Evolutionary conservation across 1,140 invertebrate genomes (phyloP), one percentile per base, ranked within the genome.

Genomic region (Cherax destructor): DNA sequence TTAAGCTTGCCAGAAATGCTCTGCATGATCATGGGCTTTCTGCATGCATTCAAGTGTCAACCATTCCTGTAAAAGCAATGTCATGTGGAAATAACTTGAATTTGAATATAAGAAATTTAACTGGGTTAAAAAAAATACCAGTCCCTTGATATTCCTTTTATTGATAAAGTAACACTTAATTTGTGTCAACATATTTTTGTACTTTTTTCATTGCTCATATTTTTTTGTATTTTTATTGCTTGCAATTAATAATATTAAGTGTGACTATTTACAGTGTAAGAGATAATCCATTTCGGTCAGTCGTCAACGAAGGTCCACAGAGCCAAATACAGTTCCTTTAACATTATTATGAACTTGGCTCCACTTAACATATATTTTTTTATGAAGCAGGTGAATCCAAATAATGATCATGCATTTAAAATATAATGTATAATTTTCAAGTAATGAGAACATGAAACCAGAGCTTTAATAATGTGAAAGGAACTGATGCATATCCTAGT

Each of bases 231-330:
- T 52, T 77, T 52, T 79, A 16, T 78, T 47, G 13, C 16, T 65
- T 76, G 56, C 24, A 56, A 30, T 52, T 59, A 24, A 76, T 56
- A 49, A 74, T 49, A 11, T n/a, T 72, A 47, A 50, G 65, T 72
- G 83, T 47, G 24, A 52, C 50, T 86, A 86, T 86, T 52, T 86
- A 86, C 83, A 86, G 24, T 50, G 69, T 76, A 49, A 86, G 21
- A 30, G 72, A 50, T n/a, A 52, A 56, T 47, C 61, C 41, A 65
- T 7, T 47, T n/a, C 11, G 84, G 49, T 69, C 65, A 85, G 69
- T 56, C 47, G 13, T 72, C 69, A 11, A 21, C 21, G 76, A 6
- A 50, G 21, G 61, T 49, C 77, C 16, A 56, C 16, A 7, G 7
- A 50, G 24, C 16, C 41, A 79, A 18, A 21, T 65, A 79, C 47